Conservation (phyloP, 2,797 vertebrate species). For the Diplodus puntazzo region DNA sequence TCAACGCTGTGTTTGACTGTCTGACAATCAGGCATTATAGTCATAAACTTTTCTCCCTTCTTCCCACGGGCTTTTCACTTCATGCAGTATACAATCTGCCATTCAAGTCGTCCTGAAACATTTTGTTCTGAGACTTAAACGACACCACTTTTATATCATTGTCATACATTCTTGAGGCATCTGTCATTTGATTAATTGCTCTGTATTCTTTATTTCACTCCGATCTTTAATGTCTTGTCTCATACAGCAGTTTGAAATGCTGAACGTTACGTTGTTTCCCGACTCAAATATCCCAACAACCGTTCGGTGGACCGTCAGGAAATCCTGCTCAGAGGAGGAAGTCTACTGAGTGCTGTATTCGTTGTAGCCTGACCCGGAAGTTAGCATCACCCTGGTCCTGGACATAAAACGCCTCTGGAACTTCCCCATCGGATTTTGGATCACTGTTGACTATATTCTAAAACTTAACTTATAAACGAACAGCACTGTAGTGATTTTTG, state of each 20-base stretch:
- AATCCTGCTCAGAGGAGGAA: no score
- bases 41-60: background rate
- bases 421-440: no score
- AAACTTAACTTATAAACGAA: no score
- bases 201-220: background rate
- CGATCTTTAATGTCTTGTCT: background rate
- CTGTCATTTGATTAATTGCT: background rate
- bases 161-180: background rate
- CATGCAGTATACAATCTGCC: slow-evolving; percentile 4
- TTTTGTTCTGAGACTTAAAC: slow-evolving; percentile 16
- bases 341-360: no score
- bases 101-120: background rate
- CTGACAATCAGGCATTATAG: slow-evolving; percentile 10
- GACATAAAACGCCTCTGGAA: no score
- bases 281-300: no score
- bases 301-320: no score
- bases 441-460: no score
- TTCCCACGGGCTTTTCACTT: background rate
- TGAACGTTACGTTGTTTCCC: background rate
- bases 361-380: no score
- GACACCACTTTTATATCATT: background rate
- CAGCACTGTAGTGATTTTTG: no score
- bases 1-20: background rate
- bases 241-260: background rate
- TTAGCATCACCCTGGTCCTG: no score